phyloP scores from a whole-genome alignment of 2,113 vertebrate genomes.

The Campylomormyrus tamandua region DNA sequence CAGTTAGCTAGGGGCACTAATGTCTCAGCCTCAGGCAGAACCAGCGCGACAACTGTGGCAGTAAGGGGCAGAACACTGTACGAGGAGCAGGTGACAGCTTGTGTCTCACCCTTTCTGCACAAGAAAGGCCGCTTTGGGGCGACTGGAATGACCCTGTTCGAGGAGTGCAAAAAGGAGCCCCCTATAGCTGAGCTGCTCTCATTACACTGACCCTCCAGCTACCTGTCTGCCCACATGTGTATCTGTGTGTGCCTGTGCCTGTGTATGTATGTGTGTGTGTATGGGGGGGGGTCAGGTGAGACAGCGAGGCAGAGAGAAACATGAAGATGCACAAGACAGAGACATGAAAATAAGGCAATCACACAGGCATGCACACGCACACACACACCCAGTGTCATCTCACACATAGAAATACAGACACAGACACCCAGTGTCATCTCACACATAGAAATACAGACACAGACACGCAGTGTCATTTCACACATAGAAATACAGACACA shows the following conservation, averaged over 20 bases:
- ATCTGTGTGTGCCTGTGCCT: not conserved
- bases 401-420: too few relatives aligned
- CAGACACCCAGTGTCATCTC: too few relatives aligned
- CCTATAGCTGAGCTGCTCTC: not conserved
- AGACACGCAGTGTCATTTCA: not conserved
- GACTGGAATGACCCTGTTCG: not conserved
- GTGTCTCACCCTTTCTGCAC: not conserved
- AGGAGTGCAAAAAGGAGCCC: not conserved
- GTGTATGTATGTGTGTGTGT: not conserved
- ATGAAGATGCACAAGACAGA: not conserved
- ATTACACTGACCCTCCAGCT: not conserved
- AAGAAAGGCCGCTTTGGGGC: not conserved
- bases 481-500: not conserved
- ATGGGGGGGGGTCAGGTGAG: too few relatives aligned
- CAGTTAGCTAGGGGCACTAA: slow-evolving; percentile 20
- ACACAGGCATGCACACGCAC: not conserved
- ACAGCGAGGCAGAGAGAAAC: not conserved
- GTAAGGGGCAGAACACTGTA: not conserved
- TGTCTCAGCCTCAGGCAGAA: slow-evolving; percentile 7
- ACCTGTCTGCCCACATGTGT: slow-evolving; percentile 24
- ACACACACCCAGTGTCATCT: too few relatives aligned
- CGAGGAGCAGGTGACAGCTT: not conserved
- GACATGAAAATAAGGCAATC: not conserved
- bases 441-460: too few relatives aligned
- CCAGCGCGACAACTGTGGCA: not conserved